Percentiles rank a stretch among this genome's conserved stretches.
phyloP scores from a whole-genome alignment of 2,797 vertebrate genomes.

The Xenopus petersii region DNA sequence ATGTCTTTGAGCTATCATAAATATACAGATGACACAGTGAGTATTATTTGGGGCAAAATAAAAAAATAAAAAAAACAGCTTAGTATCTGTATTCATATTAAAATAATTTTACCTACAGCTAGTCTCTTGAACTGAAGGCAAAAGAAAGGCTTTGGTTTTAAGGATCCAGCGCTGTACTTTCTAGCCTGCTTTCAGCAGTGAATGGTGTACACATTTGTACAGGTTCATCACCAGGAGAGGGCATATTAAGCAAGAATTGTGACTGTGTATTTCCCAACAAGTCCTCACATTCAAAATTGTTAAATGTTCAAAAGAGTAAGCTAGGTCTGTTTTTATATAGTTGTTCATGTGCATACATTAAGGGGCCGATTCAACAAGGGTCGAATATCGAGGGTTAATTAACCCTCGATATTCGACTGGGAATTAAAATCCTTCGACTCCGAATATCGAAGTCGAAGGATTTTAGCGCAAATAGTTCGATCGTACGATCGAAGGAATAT shows the following conservation, averaged over 20 bases:
- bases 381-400: too few species aligned
- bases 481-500: too few species aligned
- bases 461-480: too few species aligned
- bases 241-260: conserved; percentile 60
- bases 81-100: conserved; percentile 63
- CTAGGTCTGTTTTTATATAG: too few species aligned
- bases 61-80: conserved; percentile 46
- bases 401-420: too few species aligned
- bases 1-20: conserved; percentile 98
- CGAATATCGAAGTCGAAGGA: too few species aligned
- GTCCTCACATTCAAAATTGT: conserved; percentile 50
- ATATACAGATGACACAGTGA: conserved; percentile 89
- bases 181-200: conserved; percentile 32
- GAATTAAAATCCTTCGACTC: too few species aligned
- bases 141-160: not conserved
- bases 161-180: not conserved
- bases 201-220: conserved; percentile 42
- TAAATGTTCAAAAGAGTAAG: too few species aligned
- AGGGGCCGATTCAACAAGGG: too few species aligned
- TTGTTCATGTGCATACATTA: too few species aligned
- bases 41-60: conserved; percentile 76
- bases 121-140: conserved; percentile 12
- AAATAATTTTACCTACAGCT: conserved; percentile 63
- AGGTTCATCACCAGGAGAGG: conserved; percentile 66
- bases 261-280: conserved; percentile 53